Evolutionary conservation across 1,140 invertebrate species (phyloP).

Genomic region (Lasaia peninsularis): DNA sequence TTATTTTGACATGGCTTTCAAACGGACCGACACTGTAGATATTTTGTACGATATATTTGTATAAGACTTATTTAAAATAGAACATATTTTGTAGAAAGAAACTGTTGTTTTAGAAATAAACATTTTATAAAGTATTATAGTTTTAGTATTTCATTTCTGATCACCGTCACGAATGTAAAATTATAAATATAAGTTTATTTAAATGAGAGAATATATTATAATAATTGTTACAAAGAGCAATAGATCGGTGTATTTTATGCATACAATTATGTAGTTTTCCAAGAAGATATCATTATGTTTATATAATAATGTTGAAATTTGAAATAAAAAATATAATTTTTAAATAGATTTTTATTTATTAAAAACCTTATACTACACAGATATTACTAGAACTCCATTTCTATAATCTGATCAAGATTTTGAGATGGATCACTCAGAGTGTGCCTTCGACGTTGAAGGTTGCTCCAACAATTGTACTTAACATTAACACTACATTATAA

Average conservation of each 20-base stretch:
- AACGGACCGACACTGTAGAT: slow-evolving; percentile 26
- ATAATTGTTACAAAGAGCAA: slow-evolving; percentile 10
- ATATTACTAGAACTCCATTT: slow-evolving; percentile 53
- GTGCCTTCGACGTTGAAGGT: slow-evolving; percentile 57
- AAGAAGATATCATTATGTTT: not conserved
- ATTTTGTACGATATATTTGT: slow-evolving; percentile 48
- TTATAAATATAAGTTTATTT: slow-evolving; percentile 26
- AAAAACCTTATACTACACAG: slow-evolving; percentile 68
- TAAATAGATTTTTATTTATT: slow-evolving; percentile 55
- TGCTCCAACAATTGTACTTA: slow-evolving; percentile 72
- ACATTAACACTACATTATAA: slow-evolving; percentile 56
- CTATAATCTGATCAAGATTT: slow-evolving; percentile 51
- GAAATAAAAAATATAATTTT: slow-evolving; percentile 13
- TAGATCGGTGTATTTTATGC: slow-evolving; percentile 27
- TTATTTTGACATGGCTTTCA: slow-evolving; percentile 8
- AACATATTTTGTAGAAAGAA: slow-evolving; percentile 8
- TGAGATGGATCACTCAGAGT: slow-evolving; percentile 56
- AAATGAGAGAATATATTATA: slow-evolving; percentile 1
- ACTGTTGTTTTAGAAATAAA: slow-evolving; percentile 17
- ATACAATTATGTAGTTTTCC: slow-evolving; percentile 15
- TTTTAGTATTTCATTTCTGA: slow-evolving; percentile 44
- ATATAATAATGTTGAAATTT: slow-evolving; percentile 2
- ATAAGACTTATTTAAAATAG: slow-evolving; percentile 23
- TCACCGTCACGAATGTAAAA: slow-evolving; percentile 67
- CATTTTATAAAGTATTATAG: slow-evolving; percentile 57